These are phyloP conservation scores for Arctopsyche grandis DNA, from an alignment of 1,140 invertebrate genomes.

Conservation along the genomic window DNA sequence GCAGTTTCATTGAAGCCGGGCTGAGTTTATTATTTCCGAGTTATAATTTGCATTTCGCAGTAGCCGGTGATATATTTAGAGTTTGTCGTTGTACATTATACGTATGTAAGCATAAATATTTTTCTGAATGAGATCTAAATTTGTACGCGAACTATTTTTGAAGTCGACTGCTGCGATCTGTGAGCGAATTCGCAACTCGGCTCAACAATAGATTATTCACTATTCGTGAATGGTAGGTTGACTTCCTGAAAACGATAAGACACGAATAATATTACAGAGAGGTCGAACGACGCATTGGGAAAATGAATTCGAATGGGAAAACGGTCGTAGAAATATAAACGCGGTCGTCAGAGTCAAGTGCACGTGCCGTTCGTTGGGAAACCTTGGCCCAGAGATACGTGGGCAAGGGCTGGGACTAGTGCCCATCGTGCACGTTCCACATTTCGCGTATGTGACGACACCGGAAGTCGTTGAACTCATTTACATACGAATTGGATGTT, in stretches of 20 bases:
- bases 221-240: too few species aligned
- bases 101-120: not conserved
- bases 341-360: not conserved
- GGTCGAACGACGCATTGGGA: too few species aligned
- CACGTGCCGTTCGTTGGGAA: not conserved
- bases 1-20: too few species aligned
- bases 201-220: slow-evolving; percentile 6
- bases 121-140: slow-evolving; percentile 20
- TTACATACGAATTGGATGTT: slow-evolving; percentile 10
- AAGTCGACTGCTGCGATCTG: not conserved
- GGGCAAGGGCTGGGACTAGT: not conserved
- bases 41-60: not conserved
- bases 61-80: not conserved
- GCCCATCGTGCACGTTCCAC: not conserved
- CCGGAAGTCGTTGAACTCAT: slow-evolving; percentile 3
- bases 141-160: slow-evolving; percentile 1
- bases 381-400: slow-evolving; percentile 10
- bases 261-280: too few species aligned
- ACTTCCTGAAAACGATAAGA: too few species aligned
- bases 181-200: not conserved
- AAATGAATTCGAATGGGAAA: too few species aligned
- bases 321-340: too few species aligned
- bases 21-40: not conserved
- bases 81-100: not conserved
- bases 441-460: too few species aligned